Evolutionary conservation across 2,797 vertebrate species (phyloP).

Genomic region (Emys orbicularis): DNA sequence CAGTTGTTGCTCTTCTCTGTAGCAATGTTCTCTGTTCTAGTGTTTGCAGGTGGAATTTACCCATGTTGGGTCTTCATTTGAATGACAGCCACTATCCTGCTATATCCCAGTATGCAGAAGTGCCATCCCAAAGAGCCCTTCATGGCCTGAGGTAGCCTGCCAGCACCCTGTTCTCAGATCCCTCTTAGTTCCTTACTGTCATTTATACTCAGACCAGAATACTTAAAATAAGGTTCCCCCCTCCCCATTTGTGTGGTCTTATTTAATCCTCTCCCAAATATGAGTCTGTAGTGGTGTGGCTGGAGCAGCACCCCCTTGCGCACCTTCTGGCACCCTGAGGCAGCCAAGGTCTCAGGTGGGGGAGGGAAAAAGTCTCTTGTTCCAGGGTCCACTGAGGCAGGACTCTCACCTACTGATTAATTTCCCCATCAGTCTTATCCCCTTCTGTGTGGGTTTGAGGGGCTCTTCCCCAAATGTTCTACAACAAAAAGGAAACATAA

Average conservation of each 20-base stretch:
- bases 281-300: not conserved
- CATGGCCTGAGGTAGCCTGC: not conserved
- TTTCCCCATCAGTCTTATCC: not conserved
- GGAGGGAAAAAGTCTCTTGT: not conserved
- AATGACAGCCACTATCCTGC: not conserved
- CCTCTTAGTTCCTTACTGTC: not conserved
- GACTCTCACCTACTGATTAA: not conserved
- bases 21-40: not conserved
- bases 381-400: not conserved
- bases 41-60: constrained; percentile 38
- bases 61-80: constrained; percentile 17
- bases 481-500: not conserved
- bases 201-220: not conserved
- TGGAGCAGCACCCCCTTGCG: not conserved
- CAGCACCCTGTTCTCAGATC: not conserved
- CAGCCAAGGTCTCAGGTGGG: no score
- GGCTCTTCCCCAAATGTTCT: not conserved
- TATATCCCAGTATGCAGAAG: not conserved
- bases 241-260: not conserved
- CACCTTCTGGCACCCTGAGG: not conserved
- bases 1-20: not conserved
- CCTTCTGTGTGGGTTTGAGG: not conserved
- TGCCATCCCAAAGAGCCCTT: not conserved
- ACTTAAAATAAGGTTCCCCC: not conserved
- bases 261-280: not conserved